These are phyloP conservation scores for Chrysolina oricalcia DNA, from an alignment of 2,888 invertebrate genomes.

Conservation along the genomic window DNA sequence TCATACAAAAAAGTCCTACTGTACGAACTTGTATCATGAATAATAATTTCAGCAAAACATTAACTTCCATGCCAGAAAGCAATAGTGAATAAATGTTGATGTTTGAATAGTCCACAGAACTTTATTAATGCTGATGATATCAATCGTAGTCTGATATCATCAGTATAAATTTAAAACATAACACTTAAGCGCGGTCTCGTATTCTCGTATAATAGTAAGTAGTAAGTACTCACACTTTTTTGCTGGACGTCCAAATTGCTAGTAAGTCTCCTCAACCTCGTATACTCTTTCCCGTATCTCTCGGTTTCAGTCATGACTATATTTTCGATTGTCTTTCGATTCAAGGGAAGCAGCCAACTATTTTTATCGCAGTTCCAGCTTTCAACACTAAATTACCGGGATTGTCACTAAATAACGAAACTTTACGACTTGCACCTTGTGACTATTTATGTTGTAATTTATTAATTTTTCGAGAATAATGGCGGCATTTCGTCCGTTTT, in stretches of 20 bases:
- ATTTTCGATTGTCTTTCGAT: slow-evolving; percentile 9
- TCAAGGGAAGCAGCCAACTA: slow-evolving; percentile 26
- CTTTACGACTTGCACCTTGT: slow-evolving; percentile 43
- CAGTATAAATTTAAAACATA: neutral
- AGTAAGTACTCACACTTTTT: slow-evolving; percentile 77
- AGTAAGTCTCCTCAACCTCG: slow-evolving; percentile 79
- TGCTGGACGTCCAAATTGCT: slow-evolving; percentile 80
- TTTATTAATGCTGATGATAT: neutral
- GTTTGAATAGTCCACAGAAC: no score
- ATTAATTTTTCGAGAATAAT: slow-evolving; percentile 43
- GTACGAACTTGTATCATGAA: no score
- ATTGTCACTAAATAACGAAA: slow-evolving; percentile 32
- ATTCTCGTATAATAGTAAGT: no score
- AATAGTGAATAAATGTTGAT: no score
- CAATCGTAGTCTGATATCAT: neutral
- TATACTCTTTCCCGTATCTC: slow-evolving; percentile 81
- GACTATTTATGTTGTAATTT: slow-evolving; percentile 39
- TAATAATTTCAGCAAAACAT: no score
- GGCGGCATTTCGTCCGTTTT: slow-evolving; percentile 47
- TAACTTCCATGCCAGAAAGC: no score
- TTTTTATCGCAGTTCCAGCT: slow-evolving; percentile 33
- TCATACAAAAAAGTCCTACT: no score
- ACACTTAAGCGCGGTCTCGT: no score
- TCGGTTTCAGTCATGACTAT: slow-evolving; percentile 58
- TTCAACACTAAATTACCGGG: neutral